Evolutionary conservation across 2,113 vertebrate genomes (phyloP).

Genomic region (western clawed frog (Xenopus tropicalis)): UCB_Xtro_10.0 CM004451.2:51406001-51406500

Average conservation of each 20-base stretch:
- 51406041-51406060: too few relatives aligned
- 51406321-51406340: conserved; percentile 76
- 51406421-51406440: conserved; percentile 73
- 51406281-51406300: conserved; percentile 34
- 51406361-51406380: conserved; percentile 69
- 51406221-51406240: not conserved
- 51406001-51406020: too few relatives aligned
- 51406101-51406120: too few relatives aligned
- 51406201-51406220: not conserved
- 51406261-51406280: conserved; percentile 58
- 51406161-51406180: too few relatives aligned
- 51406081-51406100: too few relatives aligned
- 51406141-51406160: too few relatives aligned
- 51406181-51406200: too few relatives aligned
- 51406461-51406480: conserved; percentile 52
- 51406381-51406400: conserved; percentile 72
- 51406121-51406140: too few relatives aligned
- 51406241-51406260: not conserved
- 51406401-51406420: conserved; percentile 70
- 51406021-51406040: too few relatives aligned
- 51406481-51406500: conserved; percentile 49
- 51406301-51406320: conserved; percentile 56
- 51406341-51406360: conserved; percentile 72
- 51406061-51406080: too few relatives aligned
- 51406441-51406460: conserved; percentile 69